A percentile compares a stretch with the other conserved stretches of the same genome.
Evolutionary conservation across 2,113 vertebrate genomes (phyloP).

Genomic region (Melospiza georgiana): DNA sequence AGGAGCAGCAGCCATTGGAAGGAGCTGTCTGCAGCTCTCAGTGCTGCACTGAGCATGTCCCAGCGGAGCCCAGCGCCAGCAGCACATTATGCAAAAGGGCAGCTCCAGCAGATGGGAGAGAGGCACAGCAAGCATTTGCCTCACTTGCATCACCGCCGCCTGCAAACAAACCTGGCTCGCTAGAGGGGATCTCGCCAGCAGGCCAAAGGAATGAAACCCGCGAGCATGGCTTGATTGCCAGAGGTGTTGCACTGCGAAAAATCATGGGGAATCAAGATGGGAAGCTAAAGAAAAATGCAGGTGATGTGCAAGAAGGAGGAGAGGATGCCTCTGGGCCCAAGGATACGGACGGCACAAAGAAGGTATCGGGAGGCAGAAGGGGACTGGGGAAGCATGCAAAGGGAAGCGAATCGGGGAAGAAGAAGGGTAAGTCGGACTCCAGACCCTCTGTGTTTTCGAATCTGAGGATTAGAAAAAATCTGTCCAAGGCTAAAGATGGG

Average conservation of each 20-base stretch:
- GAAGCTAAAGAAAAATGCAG: slow-evolving; percentile 85
- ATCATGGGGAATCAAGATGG: slow-evolving; percentile 97
- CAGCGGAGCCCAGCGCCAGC: slow-evolving; percentile 76
- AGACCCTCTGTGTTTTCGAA: slow-evolving; percentile 91
- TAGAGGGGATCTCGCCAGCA: slow-evolving; percentile 35
- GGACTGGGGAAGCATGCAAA: slow-evolving; percentile 81
- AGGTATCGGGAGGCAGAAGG: slow-evolving; percentile 84
- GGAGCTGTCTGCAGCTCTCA: slow-evolving; percentile 71
- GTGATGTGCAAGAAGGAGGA: slow-evolving; percentile 80
- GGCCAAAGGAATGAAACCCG: slow-evolving; percentile 19
- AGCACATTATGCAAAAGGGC: slow-evolving; percentile 80
- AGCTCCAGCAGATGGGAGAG: slow-evolving; percentile 78
- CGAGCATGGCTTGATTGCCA: slow-evolving; percentile 80
- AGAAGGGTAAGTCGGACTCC: slow-evolving; percentile 88
- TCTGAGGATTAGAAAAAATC: slow-evolving; percentile 90
- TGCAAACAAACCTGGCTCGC: slow-evolving; percentile 69
- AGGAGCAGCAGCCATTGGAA: slow-evolving; percentile 71
- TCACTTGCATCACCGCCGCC: slow-evolving; percentile 75
- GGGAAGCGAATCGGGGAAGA: slow-evolving; percentile 80
- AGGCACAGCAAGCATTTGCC: slow-evolving; percentile 69
- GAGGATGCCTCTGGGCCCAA: slow-evolving; percentile 82
- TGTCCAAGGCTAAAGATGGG: slow-evolving; percentile 83
- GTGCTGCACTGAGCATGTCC: slow-evolving; percentile 81
- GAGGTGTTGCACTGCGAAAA: slow-evolving; percentile 66
- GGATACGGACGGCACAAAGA: slow-evolving; percentile 85